These are phyloP conservation scores for Lepus townsendii DNA, from an alignment of 2,797 vertebrate species.

Conservation along the genomic window DNA sequence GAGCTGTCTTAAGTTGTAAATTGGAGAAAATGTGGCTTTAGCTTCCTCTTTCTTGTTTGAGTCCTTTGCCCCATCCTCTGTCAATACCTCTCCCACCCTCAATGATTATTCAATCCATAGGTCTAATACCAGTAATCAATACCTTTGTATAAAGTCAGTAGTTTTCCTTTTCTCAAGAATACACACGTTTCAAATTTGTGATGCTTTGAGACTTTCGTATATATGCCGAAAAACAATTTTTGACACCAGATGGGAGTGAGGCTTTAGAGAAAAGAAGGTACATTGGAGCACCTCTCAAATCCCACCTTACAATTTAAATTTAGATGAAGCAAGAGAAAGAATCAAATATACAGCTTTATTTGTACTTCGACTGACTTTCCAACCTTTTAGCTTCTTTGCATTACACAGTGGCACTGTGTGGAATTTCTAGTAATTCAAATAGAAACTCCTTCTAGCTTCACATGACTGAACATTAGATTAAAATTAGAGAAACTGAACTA, in stretches of 20 bases:
- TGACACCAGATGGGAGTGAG: background rate
- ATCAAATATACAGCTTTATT: conserved; percentile 44
- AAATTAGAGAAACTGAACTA: conserved; percentile 73
- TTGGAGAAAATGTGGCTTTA: background rate
- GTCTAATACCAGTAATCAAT: background rate
- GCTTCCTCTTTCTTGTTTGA: background rate
- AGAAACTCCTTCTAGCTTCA: conserved; percentile 75
- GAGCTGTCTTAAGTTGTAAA: background rate
- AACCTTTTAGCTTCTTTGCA: conserved; percentile 70
- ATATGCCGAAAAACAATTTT: background rate
- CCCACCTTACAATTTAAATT: background rate
- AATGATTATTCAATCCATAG: background rate
- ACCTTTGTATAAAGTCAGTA: background rate
- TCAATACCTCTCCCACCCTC: background rate
- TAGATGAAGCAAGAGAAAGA: conserved; percentile 13
- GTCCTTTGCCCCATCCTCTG: background rate
- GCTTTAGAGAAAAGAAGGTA: background rate
- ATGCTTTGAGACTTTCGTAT: background rate
- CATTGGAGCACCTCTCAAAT: background rate
- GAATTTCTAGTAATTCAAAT: conserved; percentile 76
- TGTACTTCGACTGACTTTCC: conserved; percentile 59
- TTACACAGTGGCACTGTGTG: conserved; percentile 43
- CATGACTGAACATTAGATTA: conserved; percentile 79
- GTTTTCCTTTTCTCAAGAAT: background rate
- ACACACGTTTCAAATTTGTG: background rate